These are phyloP conservation scores for Athrips mouffetella DNA, from an alignment of 2,888 invertebrate genomes.

Conservation along the genomic window DNA sequence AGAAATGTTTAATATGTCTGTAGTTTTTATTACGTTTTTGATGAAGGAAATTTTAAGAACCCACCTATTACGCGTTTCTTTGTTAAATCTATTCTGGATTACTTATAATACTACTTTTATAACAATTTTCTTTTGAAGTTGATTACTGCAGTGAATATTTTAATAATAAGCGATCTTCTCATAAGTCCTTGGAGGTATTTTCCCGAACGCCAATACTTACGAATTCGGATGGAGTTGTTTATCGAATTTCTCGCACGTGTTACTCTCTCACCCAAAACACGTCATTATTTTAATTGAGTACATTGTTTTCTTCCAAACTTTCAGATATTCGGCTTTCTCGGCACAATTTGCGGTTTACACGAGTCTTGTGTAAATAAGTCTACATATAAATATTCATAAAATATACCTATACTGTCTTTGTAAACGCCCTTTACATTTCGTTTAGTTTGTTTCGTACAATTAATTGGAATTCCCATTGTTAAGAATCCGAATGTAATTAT, in stretches of 20 bases:
- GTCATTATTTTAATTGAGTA: conserved; percentile 55
- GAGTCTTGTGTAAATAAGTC: conserved; percentile 11
- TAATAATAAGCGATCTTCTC: not conserved
- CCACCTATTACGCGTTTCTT: too few relatives aligned
- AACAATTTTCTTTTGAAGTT: not conserved
- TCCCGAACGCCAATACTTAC: conserved; percentile 1
- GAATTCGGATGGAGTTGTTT: conserved; percentile 2
- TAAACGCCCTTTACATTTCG: conserved; percentile 41
- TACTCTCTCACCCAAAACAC: conserved; percentile 2
- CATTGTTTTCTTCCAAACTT: conserved; percentile 53
- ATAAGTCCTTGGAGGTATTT: not conserved
- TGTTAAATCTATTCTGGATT: too few relatives aligned
- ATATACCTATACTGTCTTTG: conserved; percentile 41
- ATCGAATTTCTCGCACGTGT: conserved; percentile 7
- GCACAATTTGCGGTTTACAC: conserved; percentile 56
- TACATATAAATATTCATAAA: conserved; percentile 42
- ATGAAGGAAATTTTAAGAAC: too few relatives aligned
- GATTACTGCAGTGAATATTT: conserved; percentile 5
- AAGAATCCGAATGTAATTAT: conserved; percentile 61
- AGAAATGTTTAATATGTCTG: not conserved
- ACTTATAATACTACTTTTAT: too few relatives aligned
- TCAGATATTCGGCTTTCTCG: conserved; percentile 57
- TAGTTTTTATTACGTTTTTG: not conserved
- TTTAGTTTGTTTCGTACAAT: conserved; percentile 54
- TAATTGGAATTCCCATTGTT: conserved; percentile 69